Conservation (phyloP, 64 coral and sea anemone genomes). For the Acropora tenuis region DNA sequence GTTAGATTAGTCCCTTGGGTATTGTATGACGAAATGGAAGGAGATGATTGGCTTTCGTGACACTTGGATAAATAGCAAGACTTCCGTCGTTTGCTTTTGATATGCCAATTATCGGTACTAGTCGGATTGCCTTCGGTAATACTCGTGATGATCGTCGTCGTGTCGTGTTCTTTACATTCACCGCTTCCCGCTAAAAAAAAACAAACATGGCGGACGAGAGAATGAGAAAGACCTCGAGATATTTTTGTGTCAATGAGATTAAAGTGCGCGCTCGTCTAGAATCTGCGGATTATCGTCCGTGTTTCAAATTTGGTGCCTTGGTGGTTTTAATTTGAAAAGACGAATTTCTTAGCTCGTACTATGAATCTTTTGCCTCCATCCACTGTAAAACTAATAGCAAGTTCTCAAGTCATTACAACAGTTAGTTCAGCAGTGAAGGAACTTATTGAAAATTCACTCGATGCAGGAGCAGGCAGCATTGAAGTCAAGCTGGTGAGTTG, state of each 20-base stretch:
- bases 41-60: slow-evolving; percentile 20
- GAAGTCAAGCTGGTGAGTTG: slow-evolving; percentile 87
- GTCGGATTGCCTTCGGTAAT: background rate
- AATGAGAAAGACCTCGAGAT: too few relatives aligned
- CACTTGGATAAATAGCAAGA: background rate
- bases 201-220: slow-evolving; percentile 11
- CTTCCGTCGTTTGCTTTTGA: background rate
- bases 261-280: too few relatives aligned
- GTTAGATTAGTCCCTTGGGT: slow-evolving; percentile 27
- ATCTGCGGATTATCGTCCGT: too few relatives aligned
- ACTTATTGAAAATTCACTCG: slow-evolving; percentile 90
- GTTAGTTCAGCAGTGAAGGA: slow-evolving; percentile 88
- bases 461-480: slow-evolving; percentile 87
- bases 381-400: slow-evolving; percentile 81
- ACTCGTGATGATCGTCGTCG: background rate
- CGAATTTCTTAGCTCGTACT: background rate
- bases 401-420: slow-evolving; percentile 92
- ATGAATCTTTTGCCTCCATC: slow-evolving; percentile 78
- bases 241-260: too few relatives aligned
- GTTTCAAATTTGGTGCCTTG: too few relatives aligned
- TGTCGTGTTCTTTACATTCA: too few relatives aligned
- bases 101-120: background rate
- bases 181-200: slow-evolving; percentile 48
- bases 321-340: background rate
- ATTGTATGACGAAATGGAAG: background rate